Evolutionary conservation across 1,140 invertebrate species (phyloP).

Genomic region (Thrips palmi): DNA sequence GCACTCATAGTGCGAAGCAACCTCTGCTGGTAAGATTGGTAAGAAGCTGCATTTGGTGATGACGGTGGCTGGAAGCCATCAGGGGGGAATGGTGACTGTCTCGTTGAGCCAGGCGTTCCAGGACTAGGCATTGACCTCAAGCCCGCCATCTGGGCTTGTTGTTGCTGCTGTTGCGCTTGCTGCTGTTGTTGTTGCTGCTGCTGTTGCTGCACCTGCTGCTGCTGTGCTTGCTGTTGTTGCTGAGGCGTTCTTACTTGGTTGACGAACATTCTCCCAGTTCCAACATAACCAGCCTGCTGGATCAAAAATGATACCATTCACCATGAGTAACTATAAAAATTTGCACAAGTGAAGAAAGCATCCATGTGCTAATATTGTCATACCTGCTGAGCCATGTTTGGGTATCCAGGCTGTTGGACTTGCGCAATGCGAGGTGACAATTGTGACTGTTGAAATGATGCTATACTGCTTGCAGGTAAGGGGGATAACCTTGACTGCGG

Average conservation of each 20-base stretch:
- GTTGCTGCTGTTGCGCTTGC: constrained; percentile 19
- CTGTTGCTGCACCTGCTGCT: constrained; percentile 14
- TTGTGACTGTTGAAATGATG: constrained; percentile 3
- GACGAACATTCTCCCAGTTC: too few relatives aligned
- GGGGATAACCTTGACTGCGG: constrained; percentile 13
- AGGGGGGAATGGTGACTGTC: constrained; percentile 37
- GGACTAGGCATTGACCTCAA: constrained; percentile 16
- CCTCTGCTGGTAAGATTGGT: constrained; percentile 31
- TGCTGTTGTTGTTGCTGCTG: constrained; percentile 13
- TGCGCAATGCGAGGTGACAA: background rate
- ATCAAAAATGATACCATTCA: constrained; percentile 10
- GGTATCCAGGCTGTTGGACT: background rate
- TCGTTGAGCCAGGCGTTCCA: constrained; percentile 19
- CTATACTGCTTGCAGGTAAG: too few relatives aligned
- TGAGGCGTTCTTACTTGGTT: constrained; percentile 12
- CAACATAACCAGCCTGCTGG: constrained; percentile 12
- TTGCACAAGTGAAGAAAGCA: background rate
- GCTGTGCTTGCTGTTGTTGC: constrained; percentile 14
- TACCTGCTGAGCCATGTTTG: background rate
- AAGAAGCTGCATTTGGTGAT: constrained; percentile 29
- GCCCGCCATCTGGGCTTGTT: constrained; percentile 17
- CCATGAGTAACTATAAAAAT: constrained; percentile 2
- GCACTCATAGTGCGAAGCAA: constrained; percentile 32
- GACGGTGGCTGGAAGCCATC: constrained; percentile 25
- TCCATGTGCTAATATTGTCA: background rate